Base-by-base conservation (phyloP, 2,888 invertebrate genomes). In the Drosophila borborema region DNA sequence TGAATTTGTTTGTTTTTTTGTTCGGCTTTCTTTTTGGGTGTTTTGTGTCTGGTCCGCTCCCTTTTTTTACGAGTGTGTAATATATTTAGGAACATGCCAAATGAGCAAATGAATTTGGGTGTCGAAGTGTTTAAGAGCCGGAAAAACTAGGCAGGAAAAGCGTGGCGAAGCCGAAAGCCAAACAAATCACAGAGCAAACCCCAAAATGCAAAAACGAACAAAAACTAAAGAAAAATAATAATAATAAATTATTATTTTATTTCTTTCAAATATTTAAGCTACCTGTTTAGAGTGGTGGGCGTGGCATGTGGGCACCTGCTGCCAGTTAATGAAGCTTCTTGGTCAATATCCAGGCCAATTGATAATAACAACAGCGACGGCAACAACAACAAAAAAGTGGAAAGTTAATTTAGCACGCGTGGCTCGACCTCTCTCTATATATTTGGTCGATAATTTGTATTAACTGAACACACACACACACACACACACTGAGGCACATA, bases 381-480 rank as follows among this genome's bases (percentile, higher is more conserved):
- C 28, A 28, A 28, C 28, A 28, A 28, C 20, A 20, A 20, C 20
- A 20, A 56, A 53, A 51, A 61, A 64, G 54, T 56, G 38, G 59
- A 28, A 70, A 78, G 81, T 81, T 81, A 74, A 80, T 76, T 67
- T 66, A 18, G 64, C 41, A 60, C 53, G 70, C 64, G 65, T 64
- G 59, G 64, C 67, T 45, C 61, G 73, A 53, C 74, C 53, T 8
- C 5, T 8, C 9, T 36, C 66, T 73, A 81, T 77, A 64, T 89
- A 86, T 86, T 86, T 86, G 90, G 81, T 89, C 88, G 86, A 86
- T 86, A 86, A 82, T 73, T 65, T 75, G 55, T 75, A 75, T 75
- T 56, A 76, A 72, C 46, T 45, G 67, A 51, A 71, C 62, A 70
- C 54, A 64, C 56, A 65, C 55, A 38, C 56, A 65, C 55, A 38